phyloP scores from a whole-genome alignment of 1,140 invertebrate species.

The Varroa destructor region DNA sequence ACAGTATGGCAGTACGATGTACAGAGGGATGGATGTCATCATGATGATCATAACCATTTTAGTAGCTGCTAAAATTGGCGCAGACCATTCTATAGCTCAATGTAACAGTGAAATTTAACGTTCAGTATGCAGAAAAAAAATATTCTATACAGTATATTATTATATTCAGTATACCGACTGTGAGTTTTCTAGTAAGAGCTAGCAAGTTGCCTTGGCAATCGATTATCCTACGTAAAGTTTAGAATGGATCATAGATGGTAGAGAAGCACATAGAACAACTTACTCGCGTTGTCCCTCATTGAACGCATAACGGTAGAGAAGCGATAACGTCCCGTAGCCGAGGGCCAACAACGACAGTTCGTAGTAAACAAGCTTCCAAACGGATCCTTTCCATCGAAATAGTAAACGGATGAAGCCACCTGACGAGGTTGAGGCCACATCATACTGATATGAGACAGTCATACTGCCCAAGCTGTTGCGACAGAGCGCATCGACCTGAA shows the following conservation, averaged over 20 bases:
- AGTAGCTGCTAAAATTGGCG: too few relatives aligned
- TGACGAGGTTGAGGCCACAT: slow-evolving; percentile 56
- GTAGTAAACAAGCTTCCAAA: slow-evolving; percentile 92
- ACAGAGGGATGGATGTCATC: too few relatives aligned
- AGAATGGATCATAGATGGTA: neutral
- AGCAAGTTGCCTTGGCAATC: neutral
- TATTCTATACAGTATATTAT: too few relatives aligned
- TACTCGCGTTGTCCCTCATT: slow-evolving; percentile 66
- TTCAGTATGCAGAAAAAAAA: too few relatives aligned
- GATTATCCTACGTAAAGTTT: neutral
- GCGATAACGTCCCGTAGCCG: slow-evolving; percentile 71
- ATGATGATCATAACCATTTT: too few relatives aligned
- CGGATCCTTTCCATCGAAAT: slow-evolving; percentile 83
- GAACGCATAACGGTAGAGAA: slow-evolving; percentile 72
- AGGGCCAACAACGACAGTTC: slow-evolving; percentile 75
- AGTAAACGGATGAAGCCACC: slow-evolving; percentile 56
- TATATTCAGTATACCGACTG: too few relatives aligned
- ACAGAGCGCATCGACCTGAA: slow-evolving; percentile 25
- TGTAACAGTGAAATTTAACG: too few relatives aligned
- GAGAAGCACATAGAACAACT: slow-evolving; percentile 33
- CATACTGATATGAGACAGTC: slow-evolving; percentile 61
- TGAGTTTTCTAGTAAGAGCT: too few relatives aligned
- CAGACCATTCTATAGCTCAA: too few relatives aligned
- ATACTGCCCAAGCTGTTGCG: slow-evolving; percentile 40
- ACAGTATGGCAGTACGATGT: too few relatives aligned